These are phyloP conservation scores for Chromoteleia sp. DNA, from an alignment of 2,888 invertebrate species.

Conservation along the genomic window DNA sequence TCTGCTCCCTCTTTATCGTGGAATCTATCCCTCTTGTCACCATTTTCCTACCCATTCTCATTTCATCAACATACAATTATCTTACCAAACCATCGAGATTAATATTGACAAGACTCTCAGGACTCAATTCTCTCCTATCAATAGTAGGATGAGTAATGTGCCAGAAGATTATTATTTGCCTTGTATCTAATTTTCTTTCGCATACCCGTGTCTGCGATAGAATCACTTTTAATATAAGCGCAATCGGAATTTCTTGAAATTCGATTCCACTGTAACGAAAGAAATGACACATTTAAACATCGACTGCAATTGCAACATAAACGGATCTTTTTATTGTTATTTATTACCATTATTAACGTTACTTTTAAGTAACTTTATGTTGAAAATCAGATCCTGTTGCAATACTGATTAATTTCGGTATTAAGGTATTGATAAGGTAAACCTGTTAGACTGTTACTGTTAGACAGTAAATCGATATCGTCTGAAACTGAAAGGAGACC, in stretches of 20 bases:
- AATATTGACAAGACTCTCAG: conserved; percentile 65
- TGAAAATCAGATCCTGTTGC: too few species aligned
- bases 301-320: neutral
- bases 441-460: too few species aligned
- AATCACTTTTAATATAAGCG: conserved; percentile 13
- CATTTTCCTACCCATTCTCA: conserved; percentile 51
- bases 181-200: conserved; percentile 63
- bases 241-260: conserved; percentile 27
- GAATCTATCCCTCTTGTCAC: conserved; percentile 42
- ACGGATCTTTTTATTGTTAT: too few species aligned
- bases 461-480: too few species aligned
- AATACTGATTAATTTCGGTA: too few species aligned
- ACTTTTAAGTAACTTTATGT: too few species aligned
- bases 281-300: conserved; percentile 11
- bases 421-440: too few species aligned
- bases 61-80: conserved; percentile 65
- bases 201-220: conserved; percentile 38
- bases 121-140: conserved; percentile 56
- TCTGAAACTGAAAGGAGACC: too few species aligned
- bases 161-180: conserved; percentile 64
- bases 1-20: neutral
- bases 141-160: conserved; percentile 46
- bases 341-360: neutral
- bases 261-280: conserved; percentile 29
- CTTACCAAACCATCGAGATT: conserved; percentile 57